Conservation (phyloP, 2,797 vertebrate genomes). For the Aselliscus stoliczkanus region DNA sequence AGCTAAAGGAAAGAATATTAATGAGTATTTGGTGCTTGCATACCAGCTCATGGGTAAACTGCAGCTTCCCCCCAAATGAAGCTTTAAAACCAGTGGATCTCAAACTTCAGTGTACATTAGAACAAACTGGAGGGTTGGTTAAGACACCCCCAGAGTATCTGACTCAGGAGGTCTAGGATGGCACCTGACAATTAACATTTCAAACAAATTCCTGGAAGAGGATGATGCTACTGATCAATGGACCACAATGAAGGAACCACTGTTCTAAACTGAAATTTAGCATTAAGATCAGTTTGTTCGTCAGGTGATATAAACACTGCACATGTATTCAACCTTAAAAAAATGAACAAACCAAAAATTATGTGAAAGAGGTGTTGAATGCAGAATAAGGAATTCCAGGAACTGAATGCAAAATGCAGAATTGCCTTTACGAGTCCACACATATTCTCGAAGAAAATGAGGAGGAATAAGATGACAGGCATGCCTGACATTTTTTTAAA, state of each 20-base stretch:
- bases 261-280: background rate
- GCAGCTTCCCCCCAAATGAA: background rate
- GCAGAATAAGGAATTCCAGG: background rate
- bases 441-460: conserved; percentile 11
- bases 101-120: background rate
- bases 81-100: background rate
- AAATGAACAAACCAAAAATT: background rate
- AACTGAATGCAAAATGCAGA: background rate
- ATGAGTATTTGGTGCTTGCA: background rate
- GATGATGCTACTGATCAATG: background rate
- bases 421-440: background rate
- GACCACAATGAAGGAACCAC: background rate
- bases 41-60: background rate
- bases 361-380: background rate
- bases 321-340: background rate
- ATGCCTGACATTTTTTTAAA: conserved; percentile 32
- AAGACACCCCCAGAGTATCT: background rate
- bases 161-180: background rate
- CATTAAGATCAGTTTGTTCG: background rate
- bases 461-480: background rate
- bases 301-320: background rate
- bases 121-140: background rate
- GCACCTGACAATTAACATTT: background rate
- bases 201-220: background rate
- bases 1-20: background rate